Base-by-base conservation (phyloP, 2,113 vertebrate genomes). In the Lophochroa leadbeateri region DNA sequence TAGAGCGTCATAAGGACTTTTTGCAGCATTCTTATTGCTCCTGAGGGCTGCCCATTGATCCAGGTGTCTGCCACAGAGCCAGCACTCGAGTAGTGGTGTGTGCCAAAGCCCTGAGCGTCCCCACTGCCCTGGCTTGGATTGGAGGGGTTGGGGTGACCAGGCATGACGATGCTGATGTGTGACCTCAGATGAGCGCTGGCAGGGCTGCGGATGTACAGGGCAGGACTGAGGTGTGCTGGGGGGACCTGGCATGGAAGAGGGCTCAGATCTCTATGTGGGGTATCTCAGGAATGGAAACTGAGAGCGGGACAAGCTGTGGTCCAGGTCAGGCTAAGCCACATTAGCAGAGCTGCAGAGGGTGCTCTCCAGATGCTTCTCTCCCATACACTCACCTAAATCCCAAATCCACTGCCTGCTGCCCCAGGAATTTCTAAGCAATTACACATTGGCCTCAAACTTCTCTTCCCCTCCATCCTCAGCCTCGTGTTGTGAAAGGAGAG, bases 81-180 rank as follows among this genome's bases (percentile, higher is more conserved):
- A 77, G 39, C 23, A 7, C 35, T 72, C 3, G 0, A 67, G 21
- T 35, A 5, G 23, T 12, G 20, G 15, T 33, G 63, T 4, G 3
- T 53, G 29, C 23, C 86, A n/a, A 68, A 79, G 50, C 19, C 55
- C 60, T 1, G 1, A 11, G 19, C 31, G 57, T 64, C 43, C 61
- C 37, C 27, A 1, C 43, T 55, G 65, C 47, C 24, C 15, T 72
- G 50, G 33, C 28, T 44, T 61, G 64, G 31, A 4, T 20, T 39
- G 37, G 50, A 41, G 21, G 20, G 4, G 0, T 9, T 81, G 41
- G 13, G 39, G 24, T 71, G 52, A 41, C 46, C 33, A 33, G 33
- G 12, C 0, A 1, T 35, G 35, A 35, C 0, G 3, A 13, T 41
- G n/a, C 50, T 79, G 50, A 29, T 37, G 46, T 29, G 33, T 0